A percentile compares a stretch with the other conserved stretches of the same genome.
phyloP scores from a whole-genome alignment of 30 jellyfish, hydroid and myxozoan species.

The Turritopsis rubra region DNA sequence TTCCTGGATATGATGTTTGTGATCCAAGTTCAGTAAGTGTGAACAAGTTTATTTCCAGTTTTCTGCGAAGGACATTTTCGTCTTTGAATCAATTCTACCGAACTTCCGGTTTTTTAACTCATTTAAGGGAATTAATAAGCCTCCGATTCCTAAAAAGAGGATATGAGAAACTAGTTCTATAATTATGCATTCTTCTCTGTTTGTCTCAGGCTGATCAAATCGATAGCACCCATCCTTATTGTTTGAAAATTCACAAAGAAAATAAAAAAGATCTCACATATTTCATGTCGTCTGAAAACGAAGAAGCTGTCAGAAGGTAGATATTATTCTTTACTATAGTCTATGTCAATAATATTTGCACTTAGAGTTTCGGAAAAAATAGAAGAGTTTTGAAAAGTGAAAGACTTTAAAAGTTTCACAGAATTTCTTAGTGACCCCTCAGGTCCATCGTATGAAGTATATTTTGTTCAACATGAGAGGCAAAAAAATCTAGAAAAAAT shows the following conservation, averaged over 20 bases:
- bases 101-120: not conserved
- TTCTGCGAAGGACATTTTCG: too few relatives aligned
- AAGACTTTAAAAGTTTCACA: too few relatives aligned
- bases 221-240: conserved; percentile 52
- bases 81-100: too few relatives aligned
- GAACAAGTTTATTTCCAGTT: too few relatives aligned
- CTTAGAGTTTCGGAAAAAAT: too few relatives aligned
- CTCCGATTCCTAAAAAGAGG: not conserved
- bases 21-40: conserved; percentile 50
- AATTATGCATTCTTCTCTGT: not conserved
- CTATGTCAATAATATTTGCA: not conserved
- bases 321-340: not conserved
- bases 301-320: conserved; percentile 53
- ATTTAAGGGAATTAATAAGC: not conserved
- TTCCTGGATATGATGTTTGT: conserved; percentile 78
- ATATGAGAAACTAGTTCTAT: too few relatives aligned
- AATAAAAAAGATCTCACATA: conserved; percentile 79
- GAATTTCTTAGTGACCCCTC: too few relatives aligned
- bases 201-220: conserved; percentile 58
- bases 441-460: too few relatives aligned
- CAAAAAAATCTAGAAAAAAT: too few relatives aligned
- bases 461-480: too few relatives aligned
- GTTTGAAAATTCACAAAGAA: conserved; percentile 57
- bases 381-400: too few relatives aligned
- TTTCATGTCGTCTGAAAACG: conserved; percentile 69